Base-by-base conservation (phyloP, 2,888 invertebrate genomes). In the Heterodera filipjevi region DNA sequence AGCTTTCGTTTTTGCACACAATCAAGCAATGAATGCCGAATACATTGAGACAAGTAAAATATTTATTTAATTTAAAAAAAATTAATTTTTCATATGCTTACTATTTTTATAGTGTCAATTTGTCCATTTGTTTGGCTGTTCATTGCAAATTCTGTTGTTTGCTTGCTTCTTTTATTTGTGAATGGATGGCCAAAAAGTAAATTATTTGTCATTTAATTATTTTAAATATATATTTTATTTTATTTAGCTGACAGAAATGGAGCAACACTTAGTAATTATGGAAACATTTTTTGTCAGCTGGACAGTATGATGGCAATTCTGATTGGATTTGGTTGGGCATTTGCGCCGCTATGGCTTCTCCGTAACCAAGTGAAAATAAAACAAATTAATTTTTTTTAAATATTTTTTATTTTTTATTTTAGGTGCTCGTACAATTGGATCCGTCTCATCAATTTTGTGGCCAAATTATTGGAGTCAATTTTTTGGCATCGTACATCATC, bases 341-440 rank as follows among this genome's bases (percentile, higher is more conserved):
- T 86, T 80, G 78, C 76, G 39, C 89, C 89, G 33, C 82, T 86
- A 39, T 89, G 88, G 89, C 83, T 89, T 19, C 84, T 89, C 12
- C 81, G 84, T 46, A 76, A 83, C 44, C 80, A 88, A 84, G 87
- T 88, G n/a, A 59, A 19, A 2, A 27, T 19, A 8, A 59, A 59
- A n/a, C n/a, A 19, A 2, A n/a, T n/a, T 5, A 6, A 59, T n/a
- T 59, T n/a, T 59, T 2, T 59, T 3, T 59, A 59, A 59, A 59
- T n/a, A n/a, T 59, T n/a, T 59, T 3, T 59, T 5, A 27, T 5
- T 1, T 53, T 53, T 53, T 78, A 66, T 35, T 78, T 78, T 71
- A 87, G 86, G 88, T 88, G 22, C 80, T 80, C 33, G 82, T 88
- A 32, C 44, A 79, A 14, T 81, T 89, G 79, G 86, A 87, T 78